Evolutionary conservation across 2,888 invertebrate species (phyloP), one percentile per base, ranked within the genome.

Genomic region (Cremastobaeus sp.): DNA sequence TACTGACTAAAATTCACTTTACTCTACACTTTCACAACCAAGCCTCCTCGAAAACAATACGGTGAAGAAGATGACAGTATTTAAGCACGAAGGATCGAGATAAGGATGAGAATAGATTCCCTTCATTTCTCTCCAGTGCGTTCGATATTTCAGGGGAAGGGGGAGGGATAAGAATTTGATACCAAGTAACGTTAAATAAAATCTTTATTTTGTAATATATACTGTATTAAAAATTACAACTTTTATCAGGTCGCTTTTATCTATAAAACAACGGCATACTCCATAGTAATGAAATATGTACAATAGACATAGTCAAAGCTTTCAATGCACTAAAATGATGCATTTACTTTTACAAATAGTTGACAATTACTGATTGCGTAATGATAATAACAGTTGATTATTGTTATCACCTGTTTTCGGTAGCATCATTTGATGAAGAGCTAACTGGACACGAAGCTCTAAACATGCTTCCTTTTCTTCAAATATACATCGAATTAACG

Each of bases 381-480:
- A 41, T 39, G 43, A 37, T 34, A 62, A 37, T 11, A 65, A 41
- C 52, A 65, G 2, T 60, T 69, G 45, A 15, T 76, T 69, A 48
- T 57, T 21, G 15, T 5, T 50, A 21, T 59, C 43, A 65, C 50
- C 72, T 54, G 45, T 60, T 39, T 70, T 73, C 66, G 54, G 28
- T 14, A 65, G 57, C 48, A 60, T 54, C 43, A 83, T 60, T 80
- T 91, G 91, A 72, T 91, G 90, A 88, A 91, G 89, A 34, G 91
- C 91, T 34, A 93, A 84, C 79, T 93, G 92, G 52, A 94, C 92
- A 82, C 92, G 91, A n/a, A 94, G 87, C 70, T 92, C 91, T 74
- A 93, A 91, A 82, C 93, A 92, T 14, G 92, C 92, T 47, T 92
- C 92, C 77, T 92, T 90, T 81, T 94, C 93, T 83, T 93, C 93